Conservation (phyloP, 1,140 invertebrate species). For the Neotoxoptera formosana region DNA sequence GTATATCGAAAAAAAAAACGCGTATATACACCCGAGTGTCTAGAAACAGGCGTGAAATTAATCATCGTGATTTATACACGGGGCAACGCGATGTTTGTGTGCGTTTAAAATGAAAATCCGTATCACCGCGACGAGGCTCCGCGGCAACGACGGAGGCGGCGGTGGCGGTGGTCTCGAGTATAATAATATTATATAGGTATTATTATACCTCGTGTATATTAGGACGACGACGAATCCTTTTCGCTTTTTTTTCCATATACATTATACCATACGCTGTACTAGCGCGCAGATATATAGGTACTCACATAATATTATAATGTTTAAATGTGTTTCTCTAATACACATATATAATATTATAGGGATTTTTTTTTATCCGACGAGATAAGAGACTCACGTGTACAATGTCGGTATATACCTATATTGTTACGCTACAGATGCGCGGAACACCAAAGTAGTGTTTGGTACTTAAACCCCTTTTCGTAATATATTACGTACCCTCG, state of each 20-base stretch:
- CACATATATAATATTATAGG: not conserved
- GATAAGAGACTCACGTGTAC: not conserved
- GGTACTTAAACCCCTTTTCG: conserved; percentile 10
- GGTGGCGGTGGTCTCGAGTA: not conserved
- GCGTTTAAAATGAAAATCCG: conserved; percentile 49
- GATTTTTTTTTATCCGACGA: conserved; percentile 14
- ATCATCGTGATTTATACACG: conserved; percentile 56
- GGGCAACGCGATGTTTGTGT: conserved; percentile 5
- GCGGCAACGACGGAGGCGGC: not conserved
- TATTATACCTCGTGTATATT: conserved; percentile 3
- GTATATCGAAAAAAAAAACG: conserved; percentile 17
- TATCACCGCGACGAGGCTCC: not conserved
- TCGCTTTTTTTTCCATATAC: not conserved
- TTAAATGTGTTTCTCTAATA: conserved; percentile 12
- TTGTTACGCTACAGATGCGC: not conserved
- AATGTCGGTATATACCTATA: not conserved
- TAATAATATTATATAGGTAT: not conserved
- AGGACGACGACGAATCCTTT: conserved; percentile 28
- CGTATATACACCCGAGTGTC: conserved; percentile 46
- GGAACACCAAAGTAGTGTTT: conserved; percentile 30
- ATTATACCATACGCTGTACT: not conserved
- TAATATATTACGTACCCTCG: not conserved
- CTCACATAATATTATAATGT: not conserved
- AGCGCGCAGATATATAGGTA: not conserved
- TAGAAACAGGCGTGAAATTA: conserved; percentile 55